Base-by-base conservation (phyloP, 2,113 vertebrate species). In the Heterocephalus glaber region DNA sequence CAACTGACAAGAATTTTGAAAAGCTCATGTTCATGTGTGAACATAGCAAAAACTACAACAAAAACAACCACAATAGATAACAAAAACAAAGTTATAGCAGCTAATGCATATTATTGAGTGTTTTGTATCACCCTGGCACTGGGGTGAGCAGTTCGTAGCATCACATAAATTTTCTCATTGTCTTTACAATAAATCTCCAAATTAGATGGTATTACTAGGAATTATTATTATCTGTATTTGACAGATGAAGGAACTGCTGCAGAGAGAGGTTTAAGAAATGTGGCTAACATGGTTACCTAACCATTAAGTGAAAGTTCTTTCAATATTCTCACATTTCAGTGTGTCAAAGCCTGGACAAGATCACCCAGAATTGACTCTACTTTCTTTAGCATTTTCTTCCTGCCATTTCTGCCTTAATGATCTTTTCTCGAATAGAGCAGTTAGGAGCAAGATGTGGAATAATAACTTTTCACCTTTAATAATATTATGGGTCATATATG, bases 141-240 rank as follows among this genome's bases (percentile, higher is more conserved):
- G 33, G 26, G 12, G 38, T 66, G 49, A 77, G 7, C 6, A 63
- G 44, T 86, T 93, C 35, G n/a, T 63, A 38, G 10, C 47, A 47
- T 88, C 70, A n/a, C 13, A 12, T 68, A 26, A 17, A 16, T 84
- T 86, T 82, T 92, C 70, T 88, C 11, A 33, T 66, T 72, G 47
- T 86, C 54, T 76, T 92, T 68, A 44, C 26, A 90, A 61, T 11
- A 52, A 91, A 82, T 44, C 35, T 82, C 30, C 2, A 2, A 44
- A 65, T 89, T 60, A 89, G 8, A 41, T 86, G 0, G 4, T 82
- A 28, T 88, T 74, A 26, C 56, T 79, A 84, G 30, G 52, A 89
- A 54, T 44, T 88, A 65, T n/a, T 52, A 52, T 68, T 76, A 61
- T 65, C 65, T 95, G 28, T 56, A 63, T 86, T 93, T 94, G 70